Percentiles rank a stretch among this genome's conserved stretches.
phyloP scores from a whole-genome alignment of 2,797 vertebrate genomes.

The Mionectes olivaceus region DNA sequence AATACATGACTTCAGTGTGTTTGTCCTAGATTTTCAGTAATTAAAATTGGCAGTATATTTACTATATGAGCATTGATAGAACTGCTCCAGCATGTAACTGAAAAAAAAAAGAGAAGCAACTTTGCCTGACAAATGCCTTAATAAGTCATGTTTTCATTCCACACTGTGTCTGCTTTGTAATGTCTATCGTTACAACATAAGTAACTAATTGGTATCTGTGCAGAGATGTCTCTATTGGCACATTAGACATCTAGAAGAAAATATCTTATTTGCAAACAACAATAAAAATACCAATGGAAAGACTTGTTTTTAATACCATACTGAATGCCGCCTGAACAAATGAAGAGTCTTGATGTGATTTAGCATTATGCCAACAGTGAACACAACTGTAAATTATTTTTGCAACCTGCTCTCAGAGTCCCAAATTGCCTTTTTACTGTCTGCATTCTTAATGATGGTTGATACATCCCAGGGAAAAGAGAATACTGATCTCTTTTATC shows the following conservation, averaged over 20 bases:
- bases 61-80: constrained; percentile 11
- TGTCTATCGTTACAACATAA: not conserved
- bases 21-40: constrained; percentile 35
- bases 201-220: constrained; percentile 10
- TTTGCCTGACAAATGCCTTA: constrained; percentile 12
- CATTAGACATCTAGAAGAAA: constrained; percentile 35
- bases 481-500: constrained; percentile 54
- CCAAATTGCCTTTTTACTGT: constrained; percentile 74
- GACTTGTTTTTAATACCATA: constrained; percentile 34
- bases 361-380: constrained; percentile 58
- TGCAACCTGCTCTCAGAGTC: constrained; percentile 66
- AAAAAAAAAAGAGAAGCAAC: constrained; percentile 24
- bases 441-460: constrained; percentile 71
- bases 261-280: constrained; percentile 36
- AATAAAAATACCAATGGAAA: not conserved
- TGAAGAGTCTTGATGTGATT: constrained; percentile 64
- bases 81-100: not conserved
- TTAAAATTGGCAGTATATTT: not conserved
- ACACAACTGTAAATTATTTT: constrained; percentile 75
- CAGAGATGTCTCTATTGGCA: constrained; percentile 17
- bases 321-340: constrained; percentile 60
- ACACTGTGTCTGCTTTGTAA: not conserved
- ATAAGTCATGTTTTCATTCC: constrained; percentile 9
- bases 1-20: not conserved
- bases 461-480: constrained; percentile 48